Conservation (phyloP, 1,140 invertebrate species). For the Andrena cerasifolii region DNA sequence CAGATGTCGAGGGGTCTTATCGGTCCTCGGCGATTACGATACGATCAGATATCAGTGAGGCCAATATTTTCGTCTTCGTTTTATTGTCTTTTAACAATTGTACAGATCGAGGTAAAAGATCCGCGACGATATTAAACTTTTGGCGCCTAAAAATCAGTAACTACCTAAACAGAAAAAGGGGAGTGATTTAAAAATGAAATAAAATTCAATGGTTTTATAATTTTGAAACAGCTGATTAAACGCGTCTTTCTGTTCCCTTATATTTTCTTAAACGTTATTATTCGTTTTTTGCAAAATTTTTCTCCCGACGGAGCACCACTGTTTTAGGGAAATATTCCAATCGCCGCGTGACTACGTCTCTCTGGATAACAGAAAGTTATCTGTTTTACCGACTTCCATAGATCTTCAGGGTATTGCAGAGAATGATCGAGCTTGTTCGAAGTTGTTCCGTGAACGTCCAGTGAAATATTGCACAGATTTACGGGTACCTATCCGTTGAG, state of each 20-base stretch:
- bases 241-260: too few relatives aligned
- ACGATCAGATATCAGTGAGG: too few relatives aligned
- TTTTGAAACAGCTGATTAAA: too few relatives aligned
- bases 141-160: too few relatives aligned
- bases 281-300: background rate
- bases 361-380: background rate
- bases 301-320: background rate
- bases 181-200: too few relatives aligned
- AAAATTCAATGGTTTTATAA: too few relatives aligned
- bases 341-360: background rate
- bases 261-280: background rate
- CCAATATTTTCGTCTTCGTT: too few relatives aligned
- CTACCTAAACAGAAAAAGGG: too few relatives aligned
- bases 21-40: background rate
- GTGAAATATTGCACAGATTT: background rate
- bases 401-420: constrained; percentile 1
- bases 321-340: background rate
- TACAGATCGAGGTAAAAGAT: too few relatives aligned
- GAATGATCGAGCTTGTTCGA: background rate
- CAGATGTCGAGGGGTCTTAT: background rate
- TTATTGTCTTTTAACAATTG: too few relatives aligned
- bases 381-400: constrained; percentile 39
- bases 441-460: background rate
- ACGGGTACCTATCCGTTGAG: background rate
- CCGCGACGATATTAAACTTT: too few relatives aligned